Evolutionary conservation across 2,113 vertebrate species (phyloP).

Genomic region (Cyprinus carpio): DNA sequence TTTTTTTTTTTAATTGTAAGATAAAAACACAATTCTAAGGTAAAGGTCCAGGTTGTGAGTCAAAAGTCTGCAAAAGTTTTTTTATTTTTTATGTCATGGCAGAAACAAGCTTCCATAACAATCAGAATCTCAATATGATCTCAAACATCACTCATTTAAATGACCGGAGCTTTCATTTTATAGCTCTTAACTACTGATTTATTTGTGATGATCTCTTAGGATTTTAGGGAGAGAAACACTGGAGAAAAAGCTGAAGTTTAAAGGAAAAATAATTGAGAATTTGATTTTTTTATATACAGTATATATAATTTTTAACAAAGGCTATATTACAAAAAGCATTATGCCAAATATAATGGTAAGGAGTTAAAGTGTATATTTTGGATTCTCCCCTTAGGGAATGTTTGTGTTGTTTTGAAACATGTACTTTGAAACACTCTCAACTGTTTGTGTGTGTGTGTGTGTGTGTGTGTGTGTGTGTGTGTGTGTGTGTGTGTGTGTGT

Average conservation of each 20-base stretch:
- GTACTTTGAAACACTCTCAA: background rate
- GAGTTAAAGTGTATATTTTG: background rate
- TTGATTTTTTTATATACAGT: too few relatives aligned
- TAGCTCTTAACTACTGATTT: background rate
- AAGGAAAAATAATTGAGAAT: background rate
- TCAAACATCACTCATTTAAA: too few relatives aligned
- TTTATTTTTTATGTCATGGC: too few relatives aligned
- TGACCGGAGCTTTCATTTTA: background rate
- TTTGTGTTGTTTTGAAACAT: background rate
- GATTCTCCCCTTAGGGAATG: background rate
- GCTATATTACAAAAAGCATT: background rate
- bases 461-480: slow-evolving; percentile 9
- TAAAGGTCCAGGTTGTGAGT: too few relatives aligned
- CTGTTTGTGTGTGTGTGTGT: background rate
- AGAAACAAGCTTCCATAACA: too few relatives aligned
- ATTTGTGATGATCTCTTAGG: background rate
- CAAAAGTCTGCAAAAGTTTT: too few relatives aligned
- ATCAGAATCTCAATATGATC: too few relatives aligned
- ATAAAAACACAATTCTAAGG: too few relatives aligned
- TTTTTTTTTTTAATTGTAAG: too few relatives aligned
- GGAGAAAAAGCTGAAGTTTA: background rate
- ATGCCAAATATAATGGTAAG: background rate
- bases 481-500: background rate
- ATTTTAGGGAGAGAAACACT: background rate
- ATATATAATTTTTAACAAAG: background rate